Evolutionary conservation across 2,888 invertebrate genomes (phyloP).

Genomic region (Lysandra coridon): DNA sequence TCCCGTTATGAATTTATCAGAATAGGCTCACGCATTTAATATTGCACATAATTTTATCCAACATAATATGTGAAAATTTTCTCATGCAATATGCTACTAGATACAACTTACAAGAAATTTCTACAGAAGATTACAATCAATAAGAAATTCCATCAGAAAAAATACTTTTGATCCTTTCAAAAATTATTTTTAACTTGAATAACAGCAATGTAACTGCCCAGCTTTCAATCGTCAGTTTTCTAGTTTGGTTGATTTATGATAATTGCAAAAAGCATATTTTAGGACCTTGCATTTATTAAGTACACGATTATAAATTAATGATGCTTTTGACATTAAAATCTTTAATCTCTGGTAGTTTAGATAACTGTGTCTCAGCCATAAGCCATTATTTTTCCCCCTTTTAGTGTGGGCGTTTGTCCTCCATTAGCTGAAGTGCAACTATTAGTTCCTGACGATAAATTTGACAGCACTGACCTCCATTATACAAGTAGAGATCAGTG

Average conservation of each 20-base stretch:
- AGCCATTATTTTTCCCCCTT: conserved; percentile 7
- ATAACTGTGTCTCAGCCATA: conserved; percentile 1
- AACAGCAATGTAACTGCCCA: background rate
- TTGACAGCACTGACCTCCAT: background rate
- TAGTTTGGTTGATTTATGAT: background rate
- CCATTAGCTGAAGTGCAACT: background rate
- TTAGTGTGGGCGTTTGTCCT: background rate
- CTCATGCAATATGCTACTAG: too few relatives aligned
- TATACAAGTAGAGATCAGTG: too few relatives aligned
- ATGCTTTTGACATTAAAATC: background rate
- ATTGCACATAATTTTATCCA: background rate
- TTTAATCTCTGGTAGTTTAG: background rate
- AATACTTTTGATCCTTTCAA: background rate
- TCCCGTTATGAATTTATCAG: conserved; percentile 46
- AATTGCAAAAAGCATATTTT: background rate
- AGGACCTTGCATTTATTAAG: background rate
- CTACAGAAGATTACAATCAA: background rate
- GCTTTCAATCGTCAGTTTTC: background rate
- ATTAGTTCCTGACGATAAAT: background rate
- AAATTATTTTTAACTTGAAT: too few relatives aligned
- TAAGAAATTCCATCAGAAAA: background rate
- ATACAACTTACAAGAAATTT: too few relatives aligned
- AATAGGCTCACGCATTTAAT: background rate
- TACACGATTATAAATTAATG: background rate
- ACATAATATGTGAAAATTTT: background rate